A percentile compares a stretch with the other conserved stretches of the same genome.
phyloP scores from a whole-genome alignment of 2,797 vertebrate species.

The Myotis planiceps region DNA sequence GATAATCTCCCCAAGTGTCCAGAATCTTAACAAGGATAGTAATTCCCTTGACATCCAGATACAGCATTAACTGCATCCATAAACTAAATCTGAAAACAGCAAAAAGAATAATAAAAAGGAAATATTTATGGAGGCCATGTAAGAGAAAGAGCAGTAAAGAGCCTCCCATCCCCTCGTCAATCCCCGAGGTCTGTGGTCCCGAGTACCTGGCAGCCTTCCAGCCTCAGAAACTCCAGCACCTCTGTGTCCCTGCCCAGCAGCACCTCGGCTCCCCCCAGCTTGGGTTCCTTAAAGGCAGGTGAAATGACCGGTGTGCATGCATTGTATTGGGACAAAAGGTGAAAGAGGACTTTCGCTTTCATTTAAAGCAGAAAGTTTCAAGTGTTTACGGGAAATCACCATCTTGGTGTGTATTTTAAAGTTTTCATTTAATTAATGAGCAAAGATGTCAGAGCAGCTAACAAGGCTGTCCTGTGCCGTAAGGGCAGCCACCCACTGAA shows the following conservation, averaged over 20 bases:
- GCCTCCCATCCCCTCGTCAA: not conserved
- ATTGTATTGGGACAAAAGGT: constrained; percentile 33
- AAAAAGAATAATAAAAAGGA: constrained; percentile 72
- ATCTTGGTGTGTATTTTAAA: not conserved
- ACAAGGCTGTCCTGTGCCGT: not conserved
- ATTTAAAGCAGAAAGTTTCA: constrained; percentile 35
- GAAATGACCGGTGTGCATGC: constrained; percentile 19
- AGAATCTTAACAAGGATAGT: constrained; percentile 72
- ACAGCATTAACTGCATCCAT: constrained; percentile 70
- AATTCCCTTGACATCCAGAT: constrained; percentile 72
- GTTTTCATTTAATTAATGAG: constrained; percentile 71
- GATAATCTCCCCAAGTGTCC: constrained; percentile 69
- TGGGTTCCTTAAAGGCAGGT: constrained; percentile 38
- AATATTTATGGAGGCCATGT: constrained; percentile 67
- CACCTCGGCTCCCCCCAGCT: not conserved
- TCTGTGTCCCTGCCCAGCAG: constrained; percentile 37
- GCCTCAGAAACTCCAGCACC: constrained; percentile 41
- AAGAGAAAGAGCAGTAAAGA: constrained; percentile 69
- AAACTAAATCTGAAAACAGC: constrained; percentile 79
- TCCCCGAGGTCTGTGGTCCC: constrained; percentile 57
- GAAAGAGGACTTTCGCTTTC: constrained; percentile 53
- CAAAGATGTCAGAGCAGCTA: constrained; percentile 44
- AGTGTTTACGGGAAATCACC: constrained; percentile 63
- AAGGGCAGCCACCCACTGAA: not conserved
- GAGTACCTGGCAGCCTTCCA: constrained; percentile 47